Base-by-base conservation (phyloP, 2,888 invertebrate species). In the Plebejus melissa region DNA sequence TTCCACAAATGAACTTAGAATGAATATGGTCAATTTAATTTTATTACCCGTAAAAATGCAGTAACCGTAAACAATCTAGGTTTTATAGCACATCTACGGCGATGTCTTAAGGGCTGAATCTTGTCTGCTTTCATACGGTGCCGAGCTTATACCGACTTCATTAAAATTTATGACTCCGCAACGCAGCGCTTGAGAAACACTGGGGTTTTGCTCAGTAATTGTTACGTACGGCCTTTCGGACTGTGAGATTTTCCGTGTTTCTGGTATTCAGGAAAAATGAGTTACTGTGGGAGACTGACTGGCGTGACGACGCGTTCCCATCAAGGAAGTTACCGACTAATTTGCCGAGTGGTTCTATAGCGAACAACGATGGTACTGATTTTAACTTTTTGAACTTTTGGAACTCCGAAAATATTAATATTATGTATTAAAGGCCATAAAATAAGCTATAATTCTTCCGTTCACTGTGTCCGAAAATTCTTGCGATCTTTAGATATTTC, bases 71-170 rank as follows among this genome's bases (percentile, higher is more conserved):
- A 38, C 22, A 22, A 46, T 54, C 72, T 72, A 50, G 72, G 32
- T 32, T 50, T 28, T 72, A 72, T 41, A 32, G 4, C 2, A 54
- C 28, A 54, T 72, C 72, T 28, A 50, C 28, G 71, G 28, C 72
- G 4, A 16, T 72, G 72, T 72, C 72, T 72, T 72, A 32, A 72
- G 72, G 72, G 72, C 72, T 72, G 16, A 72, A 54, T 72, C 72
- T 72, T 72, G 72, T 72, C 72, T 32, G 72, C 72, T 72, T 72
- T 72, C 50, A 72, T 72, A 54, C 72, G 72, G 50, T 2, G 50
- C 32, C 72, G 54, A 54, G 72, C 72, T 72, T 72, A 72, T 16
- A 32, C 13, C 4, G 72, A 32, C 72, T 72, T 72, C 72, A 72
- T 72, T 72, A 72, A 72, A 54, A 72, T 72, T 72, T 72, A 72